Evolutionary conservation across 2,888 invertebrate species (phyloP).

Genomic region (Synanthedon myopaeformis): DNA sequence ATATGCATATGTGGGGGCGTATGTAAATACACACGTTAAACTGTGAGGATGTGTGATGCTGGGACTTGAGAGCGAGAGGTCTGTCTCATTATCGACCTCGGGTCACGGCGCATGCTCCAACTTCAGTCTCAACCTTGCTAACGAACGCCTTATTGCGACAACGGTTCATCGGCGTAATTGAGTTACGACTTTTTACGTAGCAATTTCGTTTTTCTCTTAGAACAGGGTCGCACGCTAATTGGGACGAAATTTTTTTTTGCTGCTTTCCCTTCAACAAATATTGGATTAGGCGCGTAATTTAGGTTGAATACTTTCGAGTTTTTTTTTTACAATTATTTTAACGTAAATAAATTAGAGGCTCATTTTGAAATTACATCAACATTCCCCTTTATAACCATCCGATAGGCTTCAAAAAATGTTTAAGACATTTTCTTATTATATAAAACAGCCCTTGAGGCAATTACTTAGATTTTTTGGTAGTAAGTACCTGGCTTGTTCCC

Average conservation of each 20-base stretch:
- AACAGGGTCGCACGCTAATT: slow-evolving; percentile 62
- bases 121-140: slow-evolving; percentile 46
- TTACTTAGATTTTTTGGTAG: too few relatives aligned
- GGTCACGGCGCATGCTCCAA: slow-evolving; percentile 71
- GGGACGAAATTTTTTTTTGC: slow-evolving; percentile 51
- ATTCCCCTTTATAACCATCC: too few relatives aligned
- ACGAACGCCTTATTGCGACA: slow-evolving; percentile 68
- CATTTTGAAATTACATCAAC: too few relatives aligned
- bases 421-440: too few relatives aligned
- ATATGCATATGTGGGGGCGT: slow-evolving; percentile 66
- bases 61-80: slow-evolving; percentile 60
- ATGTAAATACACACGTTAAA: slow-evolving; percentile 68
- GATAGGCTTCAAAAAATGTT: too few relatives aligned
- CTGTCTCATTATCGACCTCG: slow-evolving; percentile 70
- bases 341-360: too few relatives aligned
- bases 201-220: slow-evolving; percentile 67
- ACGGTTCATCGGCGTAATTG: slow-evolving; percentile 67
- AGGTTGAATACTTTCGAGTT: slow-evolving; percentile 27
- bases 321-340: too few relatives aligned
- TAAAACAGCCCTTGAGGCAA: too few relatives aligned
- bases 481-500: too few relatives aligned
- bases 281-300: slow-evolving; percentile 60
- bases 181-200: slow-evolving; percentile 70
- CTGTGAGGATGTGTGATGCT: slow-evolving; percentile 66
- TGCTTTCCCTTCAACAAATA: slow-evolving; percentile 51